Evolutionary conservation across 2,888 invertebrate species (phyloP), one percentile per base, ranked within the genome.

Genomic region (Dicranocentrus wangi): DNA sequence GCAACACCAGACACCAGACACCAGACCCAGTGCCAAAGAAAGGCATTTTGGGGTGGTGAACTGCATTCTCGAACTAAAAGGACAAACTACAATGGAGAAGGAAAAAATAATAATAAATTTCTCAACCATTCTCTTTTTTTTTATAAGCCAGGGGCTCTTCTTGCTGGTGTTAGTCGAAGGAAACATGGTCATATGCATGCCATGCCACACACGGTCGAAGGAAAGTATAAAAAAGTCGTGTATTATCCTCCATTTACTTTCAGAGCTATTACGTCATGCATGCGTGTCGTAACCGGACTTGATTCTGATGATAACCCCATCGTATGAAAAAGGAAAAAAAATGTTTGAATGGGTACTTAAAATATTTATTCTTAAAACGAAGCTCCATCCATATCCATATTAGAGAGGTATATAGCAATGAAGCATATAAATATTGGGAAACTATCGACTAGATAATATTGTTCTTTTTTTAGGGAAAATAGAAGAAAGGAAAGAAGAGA

Each of bases 401-500:
- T 53, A 39, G 55, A 39, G n/a, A 70, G 42, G 27, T 28, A 51
- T 28, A 27, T 10, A 13, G 61, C 28, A 68, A 10, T 53, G 28
- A 53, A 32, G 25, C 19, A 19, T 32, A 55, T 32, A 66, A 55
- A 32, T 69, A 32, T 21, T 53, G 25, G n/a, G n/a, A n/a, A 25
- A n/a, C 27, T 66, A 51, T 42, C 47, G 61, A 17, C 13, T n/a
- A 63, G 72, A 61, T 60, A 28, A 71, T 71, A 71, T 61, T 71
- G 71, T 71, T 43, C 55, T 53, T 19, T 71, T 71, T 70, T 32
- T 7, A 55, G 32, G 27, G 58, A 55, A 43, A 66, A 68, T 58
- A 19, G 65, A 60, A 69, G 63, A 61, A 53, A 61, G 63, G 58
- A 53, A 61, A 39, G 68, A 77, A 77, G 51, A 42, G 76, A 77